These are phyloP conservation scores for Fopius arisanus DNA, from an alignment of 1,140 invertebrate genomes.

Conservation along the genomic window DNA sequence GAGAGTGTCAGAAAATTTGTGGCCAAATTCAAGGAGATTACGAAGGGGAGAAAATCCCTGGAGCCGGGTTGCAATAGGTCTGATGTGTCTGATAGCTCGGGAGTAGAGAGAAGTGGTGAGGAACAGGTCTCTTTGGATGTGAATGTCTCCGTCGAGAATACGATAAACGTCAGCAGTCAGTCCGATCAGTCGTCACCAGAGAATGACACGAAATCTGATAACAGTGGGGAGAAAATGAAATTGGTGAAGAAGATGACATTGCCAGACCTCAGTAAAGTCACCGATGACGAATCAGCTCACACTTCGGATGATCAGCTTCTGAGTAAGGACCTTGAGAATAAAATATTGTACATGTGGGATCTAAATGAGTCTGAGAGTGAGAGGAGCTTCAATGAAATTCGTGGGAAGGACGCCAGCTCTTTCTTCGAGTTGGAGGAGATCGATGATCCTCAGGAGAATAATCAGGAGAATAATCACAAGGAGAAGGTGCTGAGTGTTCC, in stretches of 20 bases:
- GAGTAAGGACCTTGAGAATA: slow-evolving; percentile 9
- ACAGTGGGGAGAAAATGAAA: slow-evolving; percentile 44
- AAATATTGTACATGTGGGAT: neutral
- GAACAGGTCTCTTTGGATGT: neutral
- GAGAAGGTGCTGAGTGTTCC: neutral
- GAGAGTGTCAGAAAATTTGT: slow-evolving; percentile 15
- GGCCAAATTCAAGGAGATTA: neutral
- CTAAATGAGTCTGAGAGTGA: slow-evolving; percentile 13
- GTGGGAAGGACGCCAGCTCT: slow-evolving; percentile 29
- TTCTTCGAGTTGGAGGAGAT: slow-evolving; percentile 30
- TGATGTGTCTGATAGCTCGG: neutral
- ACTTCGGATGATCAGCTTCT: neutral
- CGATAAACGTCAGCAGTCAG: neutral
- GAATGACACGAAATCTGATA: slow-evolving; percentile 49
- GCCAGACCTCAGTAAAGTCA: neutral
- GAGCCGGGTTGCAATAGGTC: neutral
- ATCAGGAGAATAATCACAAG: neutral
- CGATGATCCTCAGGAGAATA: slow-evolving; percentile 10
- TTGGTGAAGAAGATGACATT: slow-evolving; percentile 32
- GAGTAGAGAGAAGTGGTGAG: neutral
- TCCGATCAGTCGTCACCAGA: slow-evolving; percentile 39
- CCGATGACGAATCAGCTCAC: neutral
- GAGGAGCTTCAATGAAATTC: slow-evolving; percentile 21
- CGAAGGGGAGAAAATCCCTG: neutral
- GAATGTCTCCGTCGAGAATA: neutral